Base-by-base conservation (phyloP, 2,888 invertebrate genomes). In the Panopea generosa region DNA sequence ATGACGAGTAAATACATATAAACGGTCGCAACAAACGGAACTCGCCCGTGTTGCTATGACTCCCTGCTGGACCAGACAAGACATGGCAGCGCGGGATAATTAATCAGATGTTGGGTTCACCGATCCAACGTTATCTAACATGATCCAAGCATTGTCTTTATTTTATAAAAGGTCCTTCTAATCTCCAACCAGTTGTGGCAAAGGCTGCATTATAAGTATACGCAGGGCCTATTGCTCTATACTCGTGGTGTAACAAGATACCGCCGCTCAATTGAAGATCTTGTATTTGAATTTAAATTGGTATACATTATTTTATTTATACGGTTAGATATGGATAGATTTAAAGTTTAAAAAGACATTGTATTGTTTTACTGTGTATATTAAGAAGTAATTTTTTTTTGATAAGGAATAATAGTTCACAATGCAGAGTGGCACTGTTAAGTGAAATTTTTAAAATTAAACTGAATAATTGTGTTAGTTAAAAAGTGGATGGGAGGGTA, bases 131-230 rank as follows among this genome's bases (percentile, higher is more conserved):
- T 7, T 33, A 33, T 33, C 33, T 7, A 33, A 33, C 33, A 33
- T 33, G 11, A 33, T 33, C 33, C 33, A 11, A 33, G 33, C 33
- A 45, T 45, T 45, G 45, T 45, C 20, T 45, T 45, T 18, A 45
- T 18, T 45, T 45, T 20, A 45, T 45, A 45, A 45, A 45, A 45
- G 45, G 45, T 45, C 45, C 45, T 45, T 45, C 20, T 16, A 45
- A 4, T 18, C 45, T 18, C 6, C 11, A 33, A 33, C 33, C 33
- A 33, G 33, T 33, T 33, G 33, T 33, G 33, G 33, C 33, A 33
- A 7, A 11, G 33, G 11, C 33, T n/a, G 33, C 11, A 33, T 33
- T 7, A 33, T 11, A 11, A 7, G 11, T 33, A 33, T 33, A 4
- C 11, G 33, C 11, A 33, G 6, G 11, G 6, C 33, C 33, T n/a